Base-by-base conservation (phyloP, 2,113 vertebrate genomes). In the Oceanodroma tethys region DNA sequence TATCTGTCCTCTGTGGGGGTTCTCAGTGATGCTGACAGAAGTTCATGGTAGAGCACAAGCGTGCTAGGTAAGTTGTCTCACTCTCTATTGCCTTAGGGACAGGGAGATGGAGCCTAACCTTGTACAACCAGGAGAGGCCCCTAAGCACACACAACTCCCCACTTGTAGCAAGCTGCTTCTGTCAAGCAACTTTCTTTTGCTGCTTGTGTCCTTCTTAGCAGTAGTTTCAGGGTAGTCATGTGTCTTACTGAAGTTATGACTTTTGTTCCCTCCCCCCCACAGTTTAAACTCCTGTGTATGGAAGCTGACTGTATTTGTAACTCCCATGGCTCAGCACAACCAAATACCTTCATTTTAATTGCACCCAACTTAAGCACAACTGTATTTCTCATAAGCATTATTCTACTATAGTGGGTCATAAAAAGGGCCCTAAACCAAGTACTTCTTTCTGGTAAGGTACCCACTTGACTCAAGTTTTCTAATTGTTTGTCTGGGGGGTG, bases 241-340 rank as follows among this genome's bases (percentile, higher is more conserved):
- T 17, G 17, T 17, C 25, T 42, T 16, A 5, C 42, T 21, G 16
- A 88, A 79, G 21, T 6, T 50, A 27, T 1, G 13, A n/a, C 43
- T 65, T 45, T 6, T 2, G 4, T 38, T 74, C 36, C 38, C 26
- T 6, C 7, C 13, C 4, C 4, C 8, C 7, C 3, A 2, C 9
- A 22, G 4, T 63, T 75, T 65, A 75, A 81, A 45, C 13, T 20
- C 15, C 56, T 26, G 20, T 10, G 12, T 27, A 29, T 3, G 2
- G 38, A 70, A 56, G n/a, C 22, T n/a, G 26, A 66, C 40, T 5
- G 7, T 15, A 55, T 53, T 29, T 63, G 19, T 50, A 88, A 55
- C 26, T 81, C 58, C 72, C 38, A 6, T 4, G 60, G 30, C 30
- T 71, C 6, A 8, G 27, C 4, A 3, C 0, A 0, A 70, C 30